Conservation (phyloP, 2,888 invertebrate genomes). For the Mesoligia furuncula region DNA sequence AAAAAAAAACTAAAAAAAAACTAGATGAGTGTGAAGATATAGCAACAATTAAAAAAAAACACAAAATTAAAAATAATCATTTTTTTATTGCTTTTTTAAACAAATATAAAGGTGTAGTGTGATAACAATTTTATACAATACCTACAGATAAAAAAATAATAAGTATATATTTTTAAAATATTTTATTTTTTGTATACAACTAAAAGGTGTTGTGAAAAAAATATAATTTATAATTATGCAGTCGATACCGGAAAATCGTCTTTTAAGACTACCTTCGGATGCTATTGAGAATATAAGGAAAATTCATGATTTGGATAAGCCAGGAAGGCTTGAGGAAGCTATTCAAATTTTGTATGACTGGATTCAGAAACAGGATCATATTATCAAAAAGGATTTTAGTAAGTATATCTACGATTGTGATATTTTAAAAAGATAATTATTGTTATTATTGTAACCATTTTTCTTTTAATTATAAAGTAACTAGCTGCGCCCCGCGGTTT, state of each 20-base stretch:
- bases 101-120: neutral
- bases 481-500: too few species aligned
- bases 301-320: conserved; percentile 66
- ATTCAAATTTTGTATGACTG: conserved; percentile 72
- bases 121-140: neutral
- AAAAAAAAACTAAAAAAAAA: too few species aligned
- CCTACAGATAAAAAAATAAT: neutral
- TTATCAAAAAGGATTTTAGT: conserved; percentile 69
- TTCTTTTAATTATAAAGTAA: too few species aligned
- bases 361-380: conserved; percentile 72
- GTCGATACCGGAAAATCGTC: conserved; percentile 45
- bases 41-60: neutral
- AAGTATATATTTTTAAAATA: too few species aligned
- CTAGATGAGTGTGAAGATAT: neutral
- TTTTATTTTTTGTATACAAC: neutral
- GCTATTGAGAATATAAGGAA: conserved; percentile 67
- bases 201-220: neutral
- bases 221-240: neutral
- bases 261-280: conserved; percentile 61
- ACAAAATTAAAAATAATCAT: too few species aligned
- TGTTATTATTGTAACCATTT: too few species aligned
- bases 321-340: conserved; percentile 68
- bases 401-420: conserved; percentile 32
- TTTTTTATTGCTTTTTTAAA: neutral
- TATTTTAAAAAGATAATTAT: too few species aligned